Evolutionary conservation across 2,888 invertebrate species (phyloP), one percentile per base, ranked within the genome.

Genomic region (Neocrepidodera transversa): DNA sequence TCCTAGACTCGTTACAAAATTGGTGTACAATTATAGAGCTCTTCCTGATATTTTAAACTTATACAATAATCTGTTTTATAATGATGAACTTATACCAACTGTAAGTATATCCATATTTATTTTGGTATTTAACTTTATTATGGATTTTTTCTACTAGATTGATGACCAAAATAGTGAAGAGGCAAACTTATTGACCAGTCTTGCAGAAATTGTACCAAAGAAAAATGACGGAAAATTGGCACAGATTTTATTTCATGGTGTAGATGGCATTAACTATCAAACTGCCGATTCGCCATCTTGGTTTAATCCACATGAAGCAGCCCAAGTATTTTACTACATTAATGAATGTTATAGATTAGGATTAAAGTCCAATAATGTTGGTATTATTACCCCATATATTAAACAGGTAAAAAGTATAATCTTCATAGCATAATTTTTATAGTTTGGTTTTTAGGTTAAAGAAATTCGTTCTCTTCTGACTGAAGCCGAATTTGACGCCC

Each of bases 381-480:
- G 97, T 2, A 88, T 97, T 56, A 92, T 97, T 61, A 91, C 96
- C 10, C 97, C 97, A 0, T 97, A 97, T 74, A 81, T 89, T 61
- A 93, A 93, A 76, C 97, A 97, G 86, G 94, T 93, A 77, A 38
- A 16, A 17, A 36, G 2, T 36, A 7, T 1, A 36, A 43, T 26
- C 23, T 23, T 23, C 3, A 23, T 5, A 23, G 4, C 6, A 23
- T 23, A 23, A 23, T 5, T n/a, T n/a, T n/a, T n/a, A n/a, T n/a
- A n/a, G n/a, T 51, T 10, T 57, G 47, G 2, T 42, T 67, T 65
- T 50, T 66, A 88, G 88, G 87, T 87, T 0, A 82, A 83, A 64
- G 86, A 87, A 78, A 85, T 90, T 23, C 81, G 85, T 38, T 72
- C 80, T 36, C 73, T 88, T 56, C 74, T 89, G 11, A 71, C 74